Conservation (phyloP, 2,113 vertebrate species). For the Indicator maculatus region DNA sequence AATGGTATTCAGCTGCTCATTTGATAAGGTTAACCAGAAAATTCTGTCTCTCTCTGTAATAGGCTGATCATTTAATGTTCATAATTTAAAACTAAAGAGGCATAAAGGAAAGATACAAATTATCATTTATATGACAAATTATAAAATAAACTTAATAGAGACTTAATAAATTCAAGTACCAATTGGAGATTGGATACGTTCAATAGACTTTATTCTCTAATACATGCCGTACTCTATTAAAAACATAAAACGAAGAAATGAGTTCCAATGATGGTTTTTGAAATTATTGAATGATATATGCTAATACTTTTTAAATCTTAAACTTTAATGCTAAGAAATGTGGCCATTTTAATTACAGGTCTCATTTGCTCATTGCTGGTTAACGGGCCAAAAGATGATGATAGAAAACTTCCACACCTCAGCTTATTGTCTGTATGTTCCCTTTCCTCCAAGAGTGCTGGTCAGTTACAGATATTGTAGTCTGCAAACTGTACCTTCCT, state of each 20-base stretch:
- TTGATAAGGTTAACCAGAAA: neutral
- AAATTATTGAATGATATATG: conserved; percentile 1
- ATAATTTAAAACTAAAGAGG: conserved; percentile 31
- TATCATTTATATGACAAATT: conserved; percentile 38
- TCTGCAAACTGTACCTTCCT: neutral
- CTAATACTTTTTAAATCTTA: neutral
- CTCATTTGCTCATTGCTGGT: neutral
- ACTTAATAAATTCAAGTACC: neutral
- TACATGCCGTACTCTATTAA: neutral
- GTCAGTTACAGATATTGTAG: neutral
- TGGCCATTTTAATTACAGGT: neutral
- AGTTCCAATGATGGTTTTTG: neutral
- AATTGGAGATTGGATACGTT: neutral
- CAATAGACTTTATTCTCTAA: neutral
- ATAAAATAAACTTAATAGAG: neutral
- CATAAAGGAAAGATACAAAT: conserved; percentile 1
- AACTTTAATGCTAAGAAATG: neutral
- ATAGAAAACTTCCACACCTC: neutral
- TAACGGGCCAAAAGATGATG: neutral
- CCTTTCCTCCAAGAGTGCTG: neutral
- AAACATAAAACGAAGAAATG: neutral
- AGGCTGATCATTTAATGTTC: neutral
- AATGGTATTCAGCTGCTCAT: neutral
- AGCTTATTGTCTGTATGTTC: neutral
- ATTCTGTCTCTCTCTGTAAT: neutral